These are phyloP conservation scores for Leptodactylus fallax DNA, from an alignment of 2,797 vertebrate species.

Conservation along the genomic window DNA sequence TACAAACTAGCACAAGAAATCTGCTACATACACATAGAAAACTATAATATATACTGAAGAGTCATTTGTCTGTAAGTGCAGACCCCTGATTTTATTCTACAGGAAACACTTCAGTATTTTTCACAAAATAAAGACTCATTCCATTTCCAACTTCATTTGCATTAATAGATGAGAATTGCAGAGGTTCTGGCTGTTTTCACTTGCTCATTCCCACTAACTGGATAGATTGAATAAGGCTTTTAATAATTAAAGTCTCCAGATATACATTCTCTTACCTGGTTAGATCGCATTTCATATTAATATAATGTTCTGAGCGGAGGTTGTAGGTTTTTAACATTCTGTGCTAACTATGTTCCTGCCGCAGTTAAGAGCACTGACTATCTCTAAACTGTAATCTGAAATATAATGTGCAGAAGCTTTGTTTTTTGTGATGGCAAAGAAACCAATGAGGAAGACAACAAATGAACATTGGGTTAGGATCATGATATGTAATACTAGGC, in stretches of 20 bases:
- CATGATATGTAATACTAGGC: conserved; percentile 39
- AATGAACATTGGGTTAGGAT: conserved; percentile 53
- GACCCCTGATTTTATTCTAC: neutral
- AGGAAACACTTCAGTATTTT: neutral
- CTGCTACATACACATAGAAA: neutral
- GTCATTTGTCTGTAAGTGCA: neutral
- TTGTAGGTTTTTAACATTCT: conserved; percentile 26
- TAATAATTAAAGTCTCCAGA: conserved; percentile 42
- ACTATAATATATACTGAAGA: neutral
- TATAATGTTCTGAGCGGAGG: conserved; percentile 4
- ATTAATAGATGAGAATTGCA: neutral
- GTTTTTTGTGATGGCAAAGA: conserved; percentile 39
- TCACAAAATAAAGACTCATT: neutral
- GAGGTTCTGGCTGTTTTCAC: neutral
- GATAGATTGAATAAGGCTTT: conserved; percentile 11
- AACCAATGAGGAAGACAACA: conserved; percentile 35
- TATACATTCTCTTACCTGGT: conserved; percentile 46
- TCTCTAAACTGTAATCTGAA: conserved; percentile 24
- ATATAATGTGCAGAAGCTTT: conserved; percentile 27
- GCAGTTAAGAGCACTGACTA: conserved; percentile 21
- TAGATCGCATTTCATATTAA: conserved; percentile 31
- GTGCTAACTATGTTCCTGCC: conserved; percentile 11
- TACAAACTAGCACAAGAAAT: neutral
- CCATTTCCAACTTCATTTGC: conserved; percentile 10
- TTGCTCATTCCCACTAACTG: conserved; percentile 20